These are phyloP conservation scores for Euura saliciscinereae DNA, from an alignment of 1,140 invertebrate genomes.

Conservation along the genomic window DNA sequence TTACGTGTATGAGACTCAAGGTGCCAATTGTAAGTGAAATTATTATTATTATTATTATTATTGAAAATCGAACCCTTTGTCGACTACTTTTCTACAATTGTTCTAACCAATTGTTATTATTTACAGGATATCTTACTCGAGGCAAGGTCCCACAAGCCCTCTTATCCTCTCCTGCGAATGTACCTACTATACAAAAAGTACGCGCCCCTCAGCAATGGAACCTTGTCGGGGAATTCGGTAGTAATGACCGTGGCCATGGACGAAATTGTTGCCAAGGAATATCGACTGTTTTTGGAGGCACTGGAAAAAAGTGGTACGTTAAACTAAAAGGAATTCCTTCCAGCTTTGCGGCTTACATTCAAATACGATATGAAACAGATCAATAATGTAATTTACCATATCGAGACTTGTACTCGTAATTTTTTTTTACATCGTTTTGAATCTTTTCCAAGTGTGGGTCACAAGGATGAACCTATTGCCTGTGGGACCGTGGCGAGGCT, in stretches of 20 bases:
- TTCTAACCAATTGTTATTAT: conserved; percentile 46
- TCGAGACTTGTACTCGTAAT: conserved; percentile 10
- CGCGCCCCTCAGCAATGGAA: neutral
- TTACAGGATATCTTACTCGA: conserved; percentile 8
- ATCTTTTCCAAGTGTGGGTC: conserved; percentile 59
- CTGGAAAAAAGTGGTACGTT: conserved; percentile 49
- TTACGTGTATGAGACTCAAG: conserved; percentile 42
- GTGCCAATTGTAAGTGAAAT: conserved; percentile 35
- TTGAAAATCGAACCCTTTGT: conserved; percentile 15
- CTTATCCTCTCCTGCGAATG: conserved; percentile 9
- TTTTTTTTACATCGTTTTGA: conserved; percentile 21
- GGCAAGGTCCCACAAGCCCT: neutral
- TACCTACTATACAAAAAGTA: conserved; percentile 8
- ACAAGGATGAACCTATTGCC: conserved; percentile 58
- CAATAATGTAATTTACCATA: no score
- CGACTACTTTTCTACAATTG: conserved; percentile 32
- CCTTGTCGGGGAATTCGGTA: conserved; percentile 4
- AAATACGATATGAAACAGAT: no score
- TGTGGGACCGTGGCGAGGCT: conserved; percentile 58
- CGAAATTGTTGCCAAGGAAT: conserved; percentile 52
- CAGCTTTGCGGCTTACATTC: no score
- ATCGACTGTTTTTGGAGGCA: conserved; percentile 56
- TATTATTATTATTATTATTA: neutral
- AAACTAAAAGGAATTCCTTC: conserved; percentile 20
- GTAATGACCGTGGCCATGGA: conserved; percentile 14